Evolutionary conservation across 2,888 invertebrate species (phyloP).

Genomic region (Protonemura montana): DNA sequence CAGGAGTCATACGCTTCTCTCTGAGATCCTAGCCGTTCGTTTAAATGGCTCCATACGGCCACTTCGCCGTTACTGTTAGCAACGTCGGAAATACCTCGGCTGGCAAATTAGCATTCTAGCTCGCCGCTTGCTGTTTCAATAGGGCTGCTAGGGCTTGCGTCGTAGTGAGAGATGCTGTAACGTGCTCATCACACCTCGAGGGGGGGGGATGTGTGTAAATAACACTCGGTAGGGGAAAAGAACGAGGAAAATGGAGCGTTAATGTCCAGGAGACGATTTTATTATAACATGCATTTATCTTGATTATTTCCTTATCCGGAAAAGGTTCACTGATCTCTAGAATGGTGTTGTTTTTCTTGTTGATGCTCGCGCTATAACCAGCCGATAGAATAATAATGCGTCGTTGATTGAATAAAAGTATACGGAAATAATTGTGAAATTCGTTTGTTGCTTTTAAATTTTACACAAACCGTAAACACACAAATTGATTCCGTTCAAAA

Average conservation of each 20-base stretch:
- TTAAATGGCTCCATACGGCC: background rate
- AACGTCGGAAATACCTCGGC: background rate
- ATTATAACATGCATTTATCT: background rate
- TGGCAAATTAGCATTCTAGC: background rate
- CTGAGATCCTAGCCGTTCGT: background rate
- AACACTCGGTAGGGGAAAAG: background rate
- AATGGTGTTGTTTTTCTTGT: background rate
- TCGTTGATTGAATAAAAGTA: background rate
- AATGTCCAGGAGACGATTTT: background rate
- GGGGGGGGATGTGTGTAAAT: background rate
- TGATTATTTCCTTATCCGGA: background rate
- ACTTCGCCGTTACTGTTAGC: background rate
- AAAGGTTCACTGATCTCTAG: conserved; percentile 3
- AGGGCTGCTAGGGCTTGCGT: background rate
- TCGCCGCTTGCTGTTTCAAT: background rate
- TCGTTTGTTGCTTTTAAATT: background rate
- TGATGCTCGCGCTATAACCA: background rate
- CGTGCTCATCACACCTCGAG: background rate
- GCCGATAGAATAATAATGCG: background rate
- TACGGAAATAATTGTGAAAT: background rate
- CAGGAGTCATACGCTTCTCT: background rate
- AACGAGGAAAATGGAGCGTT: background rate
- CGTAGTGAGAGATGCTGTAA: background rate
- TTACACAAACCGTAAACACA: background rate
- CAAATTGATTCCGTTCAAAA: background rate